Conservation (phyloP, 2,888 invertebrate species). For the Cataglyphis rosenhaueri region DNA sequence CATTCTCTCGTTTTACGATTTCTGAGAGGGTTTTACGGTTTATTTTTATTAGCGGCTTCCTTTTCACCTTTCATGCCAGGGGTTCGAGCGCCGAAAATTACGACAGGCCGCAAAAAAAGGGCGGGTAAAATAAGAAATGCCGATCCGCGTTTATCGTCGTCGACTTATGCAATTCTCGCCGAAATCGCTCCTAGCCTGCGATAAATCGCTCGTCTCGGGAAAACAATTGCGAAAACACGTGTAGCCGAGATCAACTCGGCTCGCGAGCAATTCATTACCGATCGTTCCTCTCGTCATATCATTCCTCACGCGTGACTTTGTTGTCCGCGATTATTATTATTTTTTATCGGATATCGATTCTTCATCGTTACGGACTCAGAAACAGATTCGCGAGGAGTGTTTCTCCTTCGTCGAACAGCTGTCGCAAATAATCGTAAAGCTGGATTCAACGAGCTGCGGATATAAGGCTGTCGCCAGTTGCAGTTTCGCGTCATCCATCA, state of each 20-base stretch:
- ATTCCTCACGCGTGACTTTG: background rate
- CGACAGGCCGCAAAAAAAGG: slow-evolving; percentile 32
- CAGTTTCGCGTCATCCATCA: slow-evolving; percentile 42
- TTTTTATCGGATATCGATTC: background rate
- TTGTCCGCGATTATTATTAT: slow-evolving; percentile 9
- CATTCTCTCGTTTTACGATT: slow-evolving; percentile 29
- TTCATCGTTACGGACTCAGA: background rate
- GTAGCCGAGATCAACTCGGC: slow-evolving; percentile 21
- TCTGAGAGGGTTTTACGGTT: slow-evolving; percentile 27
- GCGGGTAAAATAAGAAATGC: slow-evolving; percentile 5
- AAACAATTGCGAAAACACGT: slow-evolving; percentile 23
- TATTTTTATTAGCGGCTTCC: slow-evolving; percentile 39
- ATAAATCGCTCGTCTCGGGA: background rate
- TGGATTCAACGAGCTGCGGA: slow-evolving; percentile 26
- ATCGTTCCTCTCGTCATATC: slow-evolving; percentile 23
- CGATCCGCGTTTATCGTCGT: slow-evolving; percentile 9
- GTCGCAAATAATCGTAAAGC: slow-evolving; percentile 51
- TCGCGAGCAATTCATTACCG: slow-evolving; percentile 29
- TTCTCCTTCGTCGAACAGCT: slow-evolving; percentile 40
- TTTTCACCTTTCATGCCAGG: background rate
- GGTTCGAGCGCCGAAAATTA: slow-evolving; percentile 23
- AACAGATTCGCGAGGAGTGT: slow-evolving; percentile 11
- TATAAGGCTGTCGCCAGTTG: slow-evolving; percentile 36
- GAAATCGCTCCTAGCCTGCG: background rate
- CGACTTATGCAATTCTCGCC: slow-evolving; percentile 31